Evolutionary conservation across 2,888 invertebrate genomes (phyloP).

Genomic region (Drosophila testacea): DNA sequence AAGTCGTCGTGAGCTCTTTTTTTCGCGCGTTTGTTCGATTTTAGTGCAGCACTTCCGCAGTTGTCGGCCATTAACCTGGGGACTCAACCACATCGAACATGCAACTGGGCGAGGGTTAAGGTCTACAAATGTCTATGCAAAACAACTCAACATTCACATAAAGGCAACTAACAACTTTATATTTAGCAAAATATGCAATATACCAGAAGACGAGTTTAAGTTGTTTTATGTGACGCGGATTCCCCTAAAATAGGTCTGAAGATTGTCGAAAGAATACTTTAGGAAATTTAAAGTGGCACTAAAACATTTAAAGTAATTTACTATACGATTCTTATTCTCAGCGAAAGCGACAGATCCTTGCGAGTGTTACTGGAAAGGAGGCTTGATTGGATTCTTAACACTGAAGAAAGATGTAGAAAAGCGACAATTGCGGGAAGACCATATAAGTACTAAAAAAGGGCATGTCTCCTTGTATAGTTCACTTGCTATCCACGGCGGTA

Average conservation of each 20-base stretch:
- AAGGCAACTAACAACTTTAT: slow-evolving; percentile 18
- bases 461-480: no score
- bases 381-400: no score
- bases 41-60: slow-evolving; percentile 74
- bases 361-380: no score
- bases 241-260: background rate
- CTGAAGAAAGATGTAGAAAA: no score
- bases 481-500: no score
- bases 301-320: no score
- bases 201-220: slow-evolving; percentile 8
- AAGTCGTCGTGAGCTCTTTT: slow-evolving; percentile 18
- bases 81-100: slow-evolving; percentile 55
- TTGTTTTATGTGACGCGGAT: slow-evolving; percentile 7
- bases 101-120: slow-evolving; percentile 76
- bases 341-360: no score
- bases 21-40: slow-evolving; percentile 76
- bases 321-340: no score
- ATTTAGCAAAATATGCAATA: slow-evolving; percentile 24
- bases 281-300: background rate
- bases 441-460: no score
- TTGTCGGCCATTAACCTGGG: slow-evolving; percentile 71
- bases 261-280: background rate
- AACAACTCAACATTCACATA: slow-evolving; percentile 25
- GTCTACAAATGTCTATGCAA: slow-evolving; percentile 70
- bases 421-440: no score